Percentiles rank a stretch among this genome's conserved stretches.
These are phyloP conservation scores for Cepaea hortensis DNA, from an alignment of 2,888 invertebrate species.

Conservation along the genomic window DNA sequence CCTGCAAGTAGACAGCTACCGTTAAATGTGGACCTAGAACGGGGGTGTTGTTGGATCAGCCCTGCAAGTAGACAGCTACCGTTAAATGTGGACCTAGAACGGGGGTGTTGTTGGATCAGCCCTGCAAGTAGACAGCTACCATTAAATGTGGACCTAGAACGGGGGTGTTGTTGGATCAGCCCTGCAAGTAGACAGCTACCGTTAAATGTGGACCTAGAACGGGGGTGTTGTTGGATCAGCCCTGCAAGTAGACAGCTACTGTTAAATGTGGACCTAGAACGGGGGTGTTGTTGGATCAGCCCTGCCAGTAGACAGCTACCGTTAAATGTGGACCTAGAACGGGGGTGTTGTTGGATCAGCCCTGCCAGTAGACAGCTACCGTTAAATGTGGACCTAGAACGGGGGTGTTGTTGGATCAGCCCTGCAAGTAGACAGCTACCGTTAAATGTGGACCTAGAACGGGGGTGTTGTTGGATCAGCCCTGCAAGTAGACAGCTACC, in stretches of 20 bases:
- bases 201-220: neutral
- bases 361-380: neutral
- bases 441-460: neutral
- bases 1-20: neutral
- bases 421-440: neutral
- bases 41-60: too few relatives aligned
- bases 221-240: too few relatives aligned
- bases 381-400: neutral
- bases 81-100: neutral
- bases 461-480: too few relatives aligned
- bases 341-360: too few relatives aligned
- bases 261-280: neutral
- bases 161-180: too few relatives aligned
- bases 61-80: neutral
- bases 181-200: neutral
- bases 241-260: neutral
- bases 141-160: neutral
- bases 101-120: too few relatives aligned
- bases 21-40: neutral
- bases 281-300: too few relatives aligned
- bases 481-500: neutral
- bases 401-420: too few relatives aligned
- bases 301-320: neutral
- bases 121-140: neutral
- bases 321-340: neutral